Conservation (phyloP, 2,797 vertebrate genomes). For the Myotis daubentonii region DNA sequence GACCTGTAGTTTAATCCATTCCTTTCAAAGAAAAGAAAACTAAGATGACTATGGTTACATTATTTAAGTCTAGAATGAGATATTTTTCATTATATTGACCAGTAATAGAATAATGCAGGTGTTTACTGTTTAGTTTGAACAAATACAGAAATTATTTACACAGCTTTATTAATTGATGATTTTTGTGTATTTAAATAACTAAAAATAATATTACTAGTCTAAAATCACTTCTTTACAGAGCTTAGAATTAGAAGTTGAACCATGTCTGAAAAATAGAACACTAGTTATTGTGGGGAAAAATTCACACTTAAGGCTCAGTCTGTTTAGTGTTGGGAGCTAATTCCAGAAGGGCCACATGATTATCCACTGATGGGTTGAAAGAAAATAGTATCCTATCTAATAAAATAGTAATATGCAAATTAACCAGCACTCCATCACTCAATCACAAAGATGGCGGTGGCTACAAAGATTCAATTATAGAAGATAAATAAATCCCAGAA, state of each 20-base stretch:
- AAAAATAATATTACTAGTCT: not conserved
- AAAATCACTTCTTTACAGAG: not conserved
- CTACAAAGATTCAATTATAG: no score
- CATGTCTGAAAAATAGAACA: not conserved
- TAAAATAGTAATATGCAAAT: no score
- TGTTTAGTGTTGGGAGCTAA: not conserved
- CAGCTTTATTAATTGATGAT: not conserved
- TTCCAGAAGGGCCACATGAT: not conserved
- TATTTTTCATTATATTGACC: not conserved
- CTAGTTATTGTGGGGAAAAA: not conserved
- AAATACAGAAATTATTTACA: not conserved
- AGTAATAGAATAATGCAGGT: not conserved
- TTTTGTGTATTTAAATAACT: not conserved
- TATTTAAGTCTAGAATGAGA: not conserved
- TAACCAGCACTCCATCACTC: no score
- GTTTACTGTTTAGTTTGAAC: not conserved
- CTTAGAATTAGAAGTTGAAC: not conserved
- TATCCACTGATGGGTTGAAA: not conserved
- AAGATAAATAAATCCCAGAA: no score
- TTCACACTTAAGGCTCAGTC: not conserved
- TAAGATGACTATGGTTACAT: not conserved
- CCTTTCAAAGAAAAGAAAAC: not conserved
- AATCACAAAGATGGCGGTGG: no score
- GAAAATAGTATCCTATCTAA: not conserved
- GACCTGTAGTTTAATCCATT: not conserved